Percentiles rank a stretch among this genome's conserved stretches.
These are phyloP conservation scores for Nematopogon swammerdamellus DNA, from an alignment of 2,888 invertebrate species.

Conservation along the genomic window DNA sequence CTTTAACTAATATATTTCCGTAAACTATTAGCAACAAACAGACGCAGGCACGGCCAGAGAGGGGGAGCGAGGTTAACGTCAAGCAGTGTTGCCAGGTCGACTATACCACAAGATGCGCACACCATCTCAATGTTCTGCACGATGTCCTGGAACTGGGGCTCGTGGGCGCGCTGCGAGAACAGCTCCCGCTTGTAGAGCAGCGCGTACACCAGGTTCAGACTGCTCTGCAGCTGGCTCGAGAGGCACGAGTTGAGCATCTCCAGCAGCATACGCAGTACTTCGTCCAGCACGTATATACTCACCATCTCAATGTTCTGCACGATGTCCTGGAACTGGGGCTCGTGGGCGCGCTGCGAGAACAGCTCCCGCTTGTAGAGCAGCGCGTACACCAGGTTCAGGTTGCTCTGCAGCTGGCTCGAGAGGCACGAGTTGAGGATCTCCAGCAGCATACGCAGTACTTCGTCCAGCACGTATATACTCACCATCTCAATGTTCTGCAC, in stretches of 20 bases:
- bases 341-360: constrained; percentile 82
- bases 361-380: constrained; percentile 89
- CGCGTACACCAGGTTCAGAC: too few relatives aligned
- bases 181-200: too few relatives aligned
- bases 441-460: constrained; percentile 92
- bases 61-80: too few relatives aligned
- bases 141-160: too few relatives aligned
- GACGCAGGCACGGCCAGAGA: too few relatives aligned
- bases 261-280: constrained; percentile 92
- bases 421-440: constrained; percentile 97
- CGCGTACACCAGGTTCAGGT: constrained; percentile 93
- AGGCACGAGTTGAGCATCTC: constrained; percentile 97
- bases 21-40: too few relatives aligned
- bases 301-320: constrained; percentile 95
- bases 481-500: constrained; percentile 95
- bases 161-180: too few relatives aligned
- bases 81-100: too few relatives aligned
- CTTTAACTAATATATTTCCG: too few relatives aligned
- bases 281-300: constrained; percentile 83
- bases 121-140: too few relatives aligned
- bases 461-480: constrained; percentile 77
- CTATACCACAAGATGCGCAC: too few relatives aligned
- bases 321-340: constrained; percentile 89
- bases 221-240: constrained; percentile 76
- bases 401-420: constrained; percentile 76